A percentile compares a stretch with the other conserved stretches of the same genome.
These are phyloP conservation scores for Menidia menidia DNA, from an alignment of 2,797 vertebrate species.

Conservation along the genomic window DNA sequence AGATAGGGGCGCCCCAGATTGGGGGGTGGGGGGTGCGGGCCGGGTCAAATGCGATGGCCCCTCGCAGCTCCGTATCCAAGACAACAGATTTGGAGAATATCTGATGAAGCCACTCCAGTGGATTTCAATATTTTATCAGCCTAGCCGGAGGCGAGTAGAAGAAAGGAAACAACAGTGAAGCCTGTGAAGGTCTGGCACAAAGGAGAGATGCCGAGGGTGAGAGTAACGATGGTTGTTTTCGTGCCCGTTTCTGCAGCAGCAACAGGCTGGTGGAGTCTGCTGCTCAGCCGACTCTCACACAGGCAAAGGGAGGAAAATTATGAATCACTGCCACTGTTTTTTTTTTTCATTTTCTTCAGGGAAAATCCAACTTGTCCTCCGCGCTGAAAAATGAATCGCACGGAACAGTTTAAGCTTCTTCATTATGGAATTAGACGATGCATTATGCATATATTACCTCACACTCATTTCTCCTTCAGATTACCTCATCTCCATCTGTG, in stretches of 20 bases:
- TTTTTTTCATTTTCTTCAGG: conserved; percentile 9
- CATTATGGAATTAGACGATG: conserved; percentile 51
- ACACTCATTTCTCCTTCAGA: conserved; percentile 53
- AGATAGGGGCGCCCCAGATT: conserved; percentile 23
- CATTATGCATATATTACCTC: conserved; percentile 68
- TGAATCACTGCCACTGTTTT: conserved; percentile 30
- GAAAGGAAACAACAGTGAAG: conserved; percentile 33
- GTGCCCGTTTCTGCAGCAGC: conserved; percentile 19
- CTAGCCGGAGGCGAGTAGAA: conserved; percentile 45
- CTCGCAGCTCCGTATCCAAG: conserved; percentile 60
- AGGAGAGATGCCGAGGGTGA: not conserved
- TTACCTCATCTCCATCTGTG: conserved; percentile 72
- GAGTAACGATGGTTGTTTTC: conserved; percentile 22
- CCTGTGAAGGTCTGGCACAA: conserved; percentile 2
- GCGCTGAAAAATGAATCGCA: conserved; percentile 24
- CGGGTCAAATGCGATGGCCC: conserved; percentile 30
- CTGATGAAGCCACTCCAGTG: conserved; percentile 61
- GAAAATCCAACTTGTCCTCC: conserved; percentile 22
- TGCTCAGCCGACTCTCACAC: conserved; percentile 7
- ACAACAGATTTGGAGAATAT: conserved; percentile 75
- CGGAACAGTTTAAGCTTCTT: conserved; percentile 20
- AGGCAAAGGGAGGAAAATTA: conserved; percentile 25
- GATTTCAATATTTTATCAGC: conserved; percentile 77
- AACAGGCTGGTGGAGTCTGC: conserved; percentile 40
- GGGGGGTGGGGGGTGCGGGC: conserved; percentile 9